A percentile compares a stretch with the other conserved stretches of the same genome.
Evolutionary conservation across 2,797 vertebrate species (phyloP).

Genomic region (Halcyon badia): DNA sequence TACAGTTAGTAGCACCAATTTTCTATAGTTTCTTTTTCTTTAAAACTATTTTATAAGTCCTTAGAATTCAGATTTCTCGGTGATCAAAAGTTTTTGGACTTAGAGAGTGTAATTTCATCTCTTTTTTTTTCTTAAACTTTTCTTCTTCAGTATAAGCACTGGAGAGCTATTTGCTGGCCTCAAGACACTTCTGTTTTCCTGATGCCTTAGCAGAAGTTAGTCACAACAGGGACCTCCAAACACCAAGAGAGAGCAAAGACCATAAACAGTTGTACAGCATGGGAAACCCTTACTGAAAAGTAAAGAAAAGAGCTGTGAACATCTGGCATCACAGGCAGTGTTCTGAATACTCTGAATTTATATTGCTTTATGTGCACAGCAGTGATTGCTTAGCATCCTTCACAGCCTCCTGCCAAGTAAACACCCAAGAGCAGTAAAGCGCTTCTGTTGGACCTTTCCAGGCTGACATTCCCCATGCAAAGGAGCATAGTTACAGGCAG

Average conservation of each 20-base stretch:
- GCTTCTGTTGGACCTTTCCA: not conserved
- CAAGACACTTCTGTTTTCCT: not conserved
- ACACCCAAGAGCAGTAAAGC: not conserved
- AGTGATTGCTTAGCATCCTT: not conserved
- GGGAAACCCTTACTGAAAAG: slow-evolving; percentile 22
- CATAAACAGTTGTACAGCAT: not conserved
- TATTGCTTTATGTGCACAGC: not conserved
- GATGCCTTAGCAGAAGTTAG: not conserved
- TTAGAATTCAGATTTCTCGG: not conserved
- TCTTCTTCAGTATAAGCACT: not conserved
- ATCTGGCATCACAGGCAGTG: slow-evolving; percentile 11
- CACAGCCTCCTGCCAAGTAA: slow-evolving; percentile 15
- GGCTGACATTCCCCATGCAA: not conserved
- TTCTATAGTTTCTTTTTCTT: not conserved
- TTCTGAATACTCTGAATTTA: not conserved
- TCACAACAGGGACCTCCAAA: not conserved
- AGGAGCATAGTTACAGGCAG: not conserved
- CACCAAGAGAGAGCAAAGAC: not conserved
- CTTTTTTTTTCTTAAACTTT: not conserved
- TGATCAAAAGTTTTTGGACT: not conserved
- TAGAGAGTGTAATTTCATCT: not conserved
- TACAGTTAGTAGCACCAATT: not conserved
- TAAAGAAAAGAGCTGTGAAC: slow-evolving; percentile 8
- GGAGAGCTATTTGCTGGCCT: not conserved
- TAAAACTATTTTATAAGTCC: not conserved